phyloP scores from a whole-genome alignment of 1,140 invertebrate species.

The Diploscapter pachys region DNA sequence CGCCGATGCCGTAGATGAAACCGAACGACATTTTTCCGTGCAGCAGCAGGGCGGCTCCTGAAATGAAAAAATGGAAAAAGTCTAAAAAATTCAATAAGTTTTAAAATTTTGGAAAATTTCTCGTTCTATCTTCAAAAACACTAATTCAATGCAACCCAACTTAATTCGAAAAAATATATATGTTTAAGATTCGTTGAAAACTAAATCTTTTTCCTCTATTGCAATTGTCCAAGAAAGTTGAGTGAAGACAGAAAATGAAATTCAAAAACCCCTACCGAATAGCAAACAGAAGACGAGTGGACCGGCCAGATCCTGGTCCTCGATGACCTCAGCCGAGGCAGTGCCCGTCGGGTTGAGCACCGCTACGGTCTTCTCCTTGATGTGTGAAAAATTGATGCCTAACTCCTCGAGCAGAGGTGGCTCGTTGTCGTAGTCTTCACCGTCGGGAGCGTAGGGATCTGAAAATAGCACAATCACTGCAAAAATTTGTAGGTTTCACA shows the following conservation, averaged over 20 bases:
- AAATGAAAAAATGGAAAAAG: background rate
- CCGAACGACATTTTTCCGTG: slow-evolving; percentile 67
- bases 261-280: slow-evolving; percentile 64
- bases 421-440: slow-evolving; percentile 58
- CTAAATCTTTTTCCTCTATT: background rate
- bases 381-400: slow-evolving; percentile 87
- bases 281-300: slow-evolving; percentile 86
- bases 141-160: no score
- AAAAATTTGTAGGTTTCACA: no score
- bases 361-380: slow-evolving; percentile 77
- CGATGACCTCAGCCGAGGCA: slow-evolving; percentile 70
- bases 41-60: slow-evolving; percentile 68
- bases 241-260: background rate
- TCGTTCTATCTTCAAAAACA: no score
- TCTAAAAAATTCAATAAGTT: background rate
- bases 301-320: slow-evolving; percentile 86
- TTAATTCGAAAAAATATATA: no score
- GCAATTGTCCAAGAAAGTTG: background rate
- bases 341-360: slow-evolving; percentile 81
- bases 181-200: background rate
- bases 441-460: slow-evolving; percentile 19
- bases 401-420: slow-evolving; percentile 68
- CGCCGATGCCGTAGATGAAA: slow-evolving; percentile 90
- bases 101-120: background rate
- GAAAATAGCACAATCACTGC: background rate